Evolutionary conservation across 1,140 invertebrate species (phyloP), one percentile per base, ranked within the genome.

Genomic region (Alviniconcha marisindica): DNA sequence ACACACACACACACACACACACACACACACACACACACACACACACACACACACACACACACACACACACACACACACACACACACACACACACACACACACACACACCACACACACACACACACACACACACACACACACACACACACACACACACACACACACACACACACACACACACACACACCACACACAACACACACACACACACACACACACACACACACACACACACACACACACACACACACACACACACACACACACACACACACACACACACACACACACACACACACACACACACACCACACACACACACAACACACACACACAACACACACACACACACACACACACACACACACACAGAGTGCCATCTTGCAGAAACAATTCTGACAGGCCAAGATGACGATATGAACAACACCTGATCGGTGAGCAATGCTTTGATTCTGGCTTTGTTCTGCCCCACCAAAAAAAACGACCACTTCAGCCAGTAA

Each of bases 21-120:
- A 28, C 56, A 60, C 56, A 60, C 56, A n/a, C 56, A 60, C n/a
- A 60, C 56, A n/a, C 56, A 60, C 56, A 60, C 56, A 60, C 56
- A 60, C n/a, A 28, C 56, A 60, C 56, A 28, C 56, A 60, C 56
- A 28, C 56, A 60, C 56, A 60, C 56, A 28, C 56, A 60, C 56
- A 60, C 56, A 28, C 56, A 60, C 56, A 28, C 56, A 28, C 56
- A 60, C 44, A 48, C 44, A 60, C 56, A 60, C 15, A 60, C 56
- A 60, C 56, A 60, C 56, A 60, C 56, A 60, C 56, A 60, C 56
- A 60, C 56, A 60, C 24, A 60, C 56, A 60, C 10, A 60, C 10
- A 60, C 56, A 4, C 14, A 28, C 14, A 15, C 14, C 56, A n/a
- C 24, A n/a, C 56, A n/a, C 56, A n/a, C 56, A 60, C 15, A 10